These are phyloP conservation scores for Pristionchus mayeri DNA, from an alignment of 2,888 invertebrate species.

Conservation along the genomic window DNA sequence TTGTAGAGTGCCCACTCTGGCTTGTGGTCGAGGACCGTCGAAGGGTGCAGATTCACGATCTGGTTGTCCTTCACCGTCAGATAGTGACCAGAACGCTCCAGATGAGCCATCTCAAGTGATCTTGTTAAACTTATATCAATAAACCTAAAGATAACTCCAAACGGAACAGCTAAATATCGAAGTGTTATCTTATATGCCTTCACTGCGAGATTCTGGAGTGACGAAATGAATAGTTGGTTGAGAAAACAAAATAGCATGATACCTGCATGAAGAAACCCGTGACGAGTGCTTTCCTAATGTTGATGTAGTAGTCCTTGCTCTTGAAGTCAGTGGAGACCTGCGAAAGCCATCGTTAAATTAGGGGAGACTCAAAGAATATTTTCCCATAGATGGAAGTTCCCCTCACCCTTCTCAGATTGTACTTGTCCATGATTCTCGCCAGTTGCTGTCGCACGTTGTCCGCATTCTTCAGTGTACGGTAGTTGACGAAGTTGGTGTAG, in stretches of 20 bases:
- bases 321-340: constrained; percentile 92
- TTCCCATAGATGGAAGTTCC: neutral
- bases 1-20: constrained; percentile 99
- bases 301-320: constrained; percentile 96
- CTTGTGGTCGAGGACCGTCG: constrained; percentile 98
- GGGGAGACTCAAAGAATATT: neutral
- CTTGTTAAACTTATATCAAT: no score
- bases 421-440: constrained; percentile 94
- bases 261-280: constrained; percentile 99
- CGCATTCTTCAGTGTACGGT: constrained; percentile 95
- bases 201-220: no score
- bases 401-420: constrained; percentile 51
- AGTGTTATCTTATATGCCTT: no score
- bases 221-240: no score
- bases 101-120: constrained; percentile 85
- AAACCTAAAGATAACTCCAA: no score
- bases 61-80: constrained; percentile 99
- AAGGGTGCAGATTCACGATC: constrained; percentile 95
- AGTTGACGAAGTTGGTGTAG: constrained; percentile 99
- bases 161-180: no score
- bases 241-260: constrained; percentile 51
- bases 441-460: constrained; percentile 98
- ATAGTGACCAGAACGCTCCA: constrained; percentile 97
- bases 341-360: neutral
- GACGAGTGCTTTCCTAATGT: constrained; percentile 97